Evolutionary conservation across 2,888 invertebrate species (phyloP), one percentile per base, ranked within the genome.

Genomic region (Rotaria macrura): DNA sequence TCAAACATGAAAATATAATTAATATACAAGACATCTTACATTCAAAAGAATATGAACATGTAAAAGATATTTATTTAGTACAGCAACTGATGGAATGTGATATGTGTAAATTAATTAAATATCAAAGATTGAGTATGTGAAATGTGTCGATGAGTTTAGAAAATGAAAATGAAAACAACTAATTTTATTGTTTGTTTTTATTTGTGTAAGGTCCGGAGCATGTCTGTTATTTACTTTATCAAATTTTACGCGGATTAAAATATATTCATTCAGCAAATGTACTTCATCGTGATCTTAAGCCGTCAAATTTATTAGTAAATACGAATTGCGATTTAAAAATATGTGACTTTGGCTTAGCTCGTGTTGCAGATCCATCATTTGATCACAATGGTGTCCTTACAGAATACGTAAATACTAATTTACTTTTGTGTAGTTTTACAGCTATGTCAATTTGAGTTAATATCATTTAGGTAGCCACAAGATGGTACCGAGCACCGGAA

Each of bases 11-110:
- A 94, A 99, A 99, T 92, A 43, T 99, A 91, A 99, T 99, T 92
- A 98, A 99, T 92, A 99, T 99, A 92, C 94, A 97, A 92, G 97
- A 99, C 92, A 98, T 99, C 91, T 93, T 99, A 91, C 94, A 97
- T 90, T 95, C 97, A 88, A 94, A 94, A 88, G 95, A 94, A 88
- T 95, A 97, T 92, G 43, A 87, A 83, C 65, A 85, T 52, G 84
- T 88, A 88, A 87, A 87, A 90, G 90, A 47, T 55, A 84, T 85
- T 43, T 99, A 98, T 93, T 98, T 99, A 91, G 98, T 99, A 89
- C 99, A 99, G 92, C 98, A 97, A 92, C 93, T 99, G 92, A 99
- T 99, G 99, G 99, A 99, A 93, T 99, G 99, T 89, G 99, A 99
- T 93, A 94, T 99, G 91, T 99, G 99, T 93, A 99, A 99, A 93